phyloP scores from a whole-genome alignment of 37 sponge, comb jelly and placozoan species.

The Aphrocallistes beatrix region DNA sequence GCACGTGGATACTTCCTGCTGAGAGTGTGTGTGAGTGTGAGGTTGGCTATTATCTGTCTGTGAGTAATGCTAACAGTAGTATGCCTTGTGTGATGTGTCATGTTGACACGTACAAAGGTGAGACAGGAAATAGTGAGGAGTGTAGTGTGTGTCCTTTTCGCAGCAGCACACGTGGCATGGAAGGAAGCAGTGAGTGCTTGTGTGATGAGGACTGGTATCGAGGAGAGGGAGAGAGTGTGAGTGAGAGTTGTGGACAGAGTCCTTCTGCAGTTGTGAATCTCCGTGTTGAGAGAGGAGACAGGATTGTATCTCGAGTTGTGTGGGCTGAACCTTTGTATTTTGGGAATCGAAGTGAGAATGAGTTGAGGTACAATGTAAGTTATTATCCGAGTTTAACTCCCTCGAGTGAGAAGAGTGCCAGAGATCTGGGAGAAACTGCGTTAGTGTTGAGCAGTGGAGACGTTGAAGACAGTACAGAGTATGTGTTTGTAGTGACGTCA shows the following conservation, averaged over 20 bases:
- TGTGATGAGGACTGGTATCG: background rate
- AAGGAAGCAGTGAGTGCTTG: background rate
- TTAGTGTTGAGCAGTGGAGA: background rate
- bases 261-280: background rate
- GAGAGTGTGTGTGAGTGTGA: background rate
- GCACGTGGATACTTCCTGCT: background rate
- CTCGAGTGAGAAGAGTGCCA: background rate
- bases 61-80: background rate
- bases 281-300: background rate
- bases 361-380: background rate
- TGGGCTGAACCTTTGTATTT: background rate
- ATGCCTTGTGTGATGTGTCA: background rate
- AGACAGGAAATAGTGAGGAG: background rate
- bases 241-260: background rate
- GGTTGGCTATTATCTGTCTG: background rate
- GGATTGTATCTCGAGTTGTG: background rate
- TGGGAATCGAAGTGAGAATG: background rate
- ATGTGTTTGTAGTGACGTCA: constrained; percentile 7
- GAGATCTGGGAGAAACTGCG: background rate
- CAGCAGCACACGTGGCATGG: background rate
- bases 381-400: background rate
- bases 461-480: background rate
- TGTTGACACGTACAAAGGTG: background rate
- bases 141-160: background rate
- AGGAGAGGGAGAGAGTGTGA: background rate